Evolutionary conservation across 1,140 invertebrate genomes (phyloP).

Genomic region (Piezodorus guildinii): DNA sequence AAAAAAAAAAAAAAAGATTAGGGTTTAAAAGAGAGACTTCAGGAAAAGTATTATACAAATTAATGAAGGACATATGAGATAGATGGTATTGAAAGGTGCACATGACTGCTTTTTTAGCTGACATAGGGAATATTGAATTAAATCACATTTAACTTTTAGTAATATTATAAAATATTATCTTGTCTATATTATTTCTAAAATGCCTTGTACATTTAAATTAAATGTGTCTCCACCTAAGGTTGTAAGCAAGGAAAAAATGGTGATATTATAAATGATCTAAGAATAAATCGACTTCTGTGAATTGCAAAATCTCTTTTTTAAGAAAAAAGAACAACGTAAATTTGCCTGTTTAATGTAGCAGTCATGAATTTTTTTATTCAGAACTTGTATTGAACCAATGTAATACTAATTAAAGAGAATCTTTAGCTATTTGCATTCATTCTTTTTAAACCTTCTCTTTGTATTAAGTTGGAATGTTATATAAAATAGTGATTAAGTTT

Average conservation of each 20-base stretch:
- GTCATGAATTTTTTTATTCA: conserved; percentile 13
- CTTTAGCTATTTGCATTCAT: conserved; percentile 6
- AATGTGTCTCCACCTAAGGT: neutral
- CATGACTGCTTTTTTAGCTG: conserved; percentile 2
- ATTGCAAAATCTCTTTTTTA: neutral
- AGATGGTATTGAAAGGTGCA: neutral
- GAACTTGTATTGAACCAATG: conserved; percentile 22
- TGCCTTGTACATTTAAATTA: neutral
- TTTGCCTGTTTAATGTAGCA: conserved; percentile 8
- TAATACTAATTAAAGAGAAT: conserved; percentile 18
- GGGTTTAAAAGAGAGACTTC: neutral
- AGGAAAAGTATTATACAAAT: neutral
- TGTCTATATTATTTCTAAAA: neutral
- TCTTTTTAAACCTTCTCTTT: no score
- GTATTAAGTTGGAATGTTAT: no score
- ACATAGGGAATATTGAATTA: neutral
- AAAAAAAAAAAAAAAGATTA: neutral
- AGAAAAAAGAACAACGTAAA: neutral
- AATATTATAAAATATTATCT: neutral
- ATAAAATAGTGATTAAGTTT: no score
- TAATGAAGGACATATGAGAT: neutral
- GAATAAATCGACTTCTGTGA: conserved; percentile 8
- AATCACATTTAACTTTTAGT: neutral
- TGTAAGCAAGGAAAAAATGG: neutral
- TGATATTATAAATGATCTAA: conserved; percentile 6